Evolutionary conservation across 1,140 invertebrate genomes (phyloP).

Genomic region (Oedothorax gibbosus): DNA sequence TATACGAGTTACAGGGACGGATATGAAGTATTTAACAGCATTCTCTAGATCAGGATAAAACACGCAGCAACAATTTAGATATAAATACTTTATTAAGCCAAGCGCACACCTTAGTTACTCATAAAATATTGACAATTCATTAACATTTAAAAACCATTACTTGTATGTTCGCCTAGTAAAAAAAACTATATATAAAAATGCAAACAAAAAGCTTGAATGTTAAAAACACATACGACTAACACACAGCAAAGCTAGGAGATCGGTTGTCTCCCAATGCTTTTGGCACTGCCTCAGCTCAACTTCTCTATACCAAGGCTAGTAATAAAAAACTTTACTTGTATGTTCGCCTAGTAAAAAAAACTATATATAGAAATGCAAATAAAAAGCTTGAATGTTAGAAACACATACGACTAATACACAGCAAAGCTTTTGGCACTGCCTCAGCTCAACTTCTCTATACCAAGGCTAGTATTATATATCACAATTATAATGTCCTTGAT

Average conservation of each 20-base stretch:
- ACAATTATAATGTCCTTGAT: slow-evolving; percentile 27
- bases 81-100: too few relatives aligned
- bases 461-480: slow-evolving; percentile 29
- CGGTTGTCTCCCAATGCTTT: slow-evolving; percentile 45
- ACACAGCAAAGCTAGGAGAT: slow-evolving; percentile 42
- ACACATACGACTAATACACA: slow-evolving; percentile 40
- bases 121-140: too few relatives aligned
- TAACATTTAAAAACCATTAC: background rate
- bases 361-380: slow-evolving; percentile 42
- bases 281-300: slow-evolving; percentile 41
- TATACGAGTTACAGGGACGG: too few relatives aligned
- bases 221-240: slow-evolving; percentile 36
- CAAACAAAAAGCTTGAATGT: slow-evolving; percentile 22
- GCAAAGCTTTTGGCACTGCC: slow-evolving; percentile 56
- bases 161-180: slow-evolving; percentile 2
- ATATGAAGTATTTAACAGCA: too few relatives aligned
- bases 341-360: slow-evolving; percentile 16
- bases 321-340: background rate
- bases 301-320: slow-evolving; percentile 9
- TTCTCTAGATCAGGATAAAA: too few relatives aligned
- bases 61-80: too few relatives aligned
- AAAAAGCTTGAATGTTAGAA: slow-evolving; percentile 11
- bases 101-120: too few relatives aligned
- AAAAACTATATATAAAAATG: slow-evolving; percentile 41
- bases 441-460: slow-evolving; percentile 3